Conservation (phyloP, 2,113 vertebrate species). For the Scalopus aquaticus region DNA sequence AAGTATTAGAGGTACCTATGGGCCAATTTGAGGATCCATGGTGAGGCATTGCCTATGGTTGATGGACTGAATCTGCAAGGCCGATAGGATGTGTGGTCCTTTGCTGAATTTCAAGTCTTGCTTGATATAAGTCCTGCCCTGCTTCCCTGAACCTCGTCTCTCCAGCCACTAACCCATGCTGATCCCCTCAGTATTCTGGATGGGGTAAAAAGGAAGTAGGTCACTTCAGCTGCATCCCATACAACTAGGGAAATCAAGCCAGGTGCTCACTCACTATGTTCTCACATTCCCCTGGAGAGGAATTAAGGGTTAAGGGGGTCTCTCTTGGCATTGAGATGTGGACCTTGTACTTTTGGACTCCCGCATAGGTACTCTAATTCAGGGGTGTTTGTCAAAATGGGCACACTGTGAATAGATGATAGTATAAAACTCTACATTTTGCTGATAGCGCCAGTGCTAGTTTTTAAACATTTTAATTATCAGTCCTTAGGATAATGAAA, state of each 20-base stretch:
- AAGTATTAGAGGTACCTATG: neutral
- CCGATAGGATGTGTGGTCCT: neutral
- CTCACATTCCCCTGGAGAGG: neutral
- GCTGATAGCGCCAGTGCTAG: neutral
- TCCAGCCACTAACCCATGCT: neutral
- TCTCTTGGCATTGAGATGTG: neutral
- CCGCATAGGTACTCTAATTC: neutral
- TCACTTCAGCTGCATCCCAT: neutral
- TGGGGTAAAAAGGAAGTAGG: neutral
- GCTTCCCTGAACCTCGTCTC: neutral
- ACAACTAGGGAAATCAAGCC: neutral
- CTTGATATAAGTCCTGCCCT: too few relatives aligned
- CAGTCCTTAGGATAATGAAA: neutral
- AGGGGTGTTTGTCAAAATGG: neutral
- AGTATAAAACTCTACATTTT: neutral
- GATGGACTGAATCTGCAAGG: neutral
- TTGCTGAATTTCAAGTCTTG: neutral
- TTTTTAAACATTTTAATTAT: conserved; percentile 23
- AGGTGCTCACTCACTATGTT: neutral
- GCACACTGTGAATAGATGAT: neutral
- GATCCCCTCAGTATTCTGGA: neutral
- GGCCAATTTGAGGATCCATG: neutral
- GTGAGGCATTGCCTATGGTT: neutral
- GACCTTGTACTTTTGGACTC: neutral
- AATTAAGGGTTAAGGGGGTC: neutral